Percentiles rank a stretch among this genome's conserved stretches.
Conservation (phyloP, 2,113 vertebrate genomes). For the Alosa alosa region DNA sequence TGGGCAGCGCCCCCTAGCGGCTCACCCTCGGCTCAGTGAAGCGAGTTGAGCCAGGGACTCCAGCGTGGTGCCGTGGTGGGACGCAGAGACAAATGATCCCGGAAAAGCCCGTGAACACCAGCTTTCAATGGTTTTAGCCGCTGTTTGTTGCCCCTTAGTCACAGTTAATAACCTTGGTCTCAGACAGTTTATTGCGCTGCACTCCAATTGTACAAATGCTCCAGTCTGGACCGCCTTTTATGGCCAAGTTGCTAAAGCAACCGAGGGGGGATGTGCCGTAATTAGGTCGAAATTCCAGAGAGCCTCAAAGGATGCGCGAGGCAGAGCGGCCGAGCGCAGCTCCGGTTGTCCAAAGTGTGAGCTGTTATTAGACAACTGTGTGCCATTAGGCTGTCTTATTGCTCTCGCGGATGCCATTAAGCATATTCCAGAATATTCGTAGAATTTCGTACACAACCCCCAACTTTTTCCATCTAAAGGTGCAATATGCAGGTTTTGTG, state of each 20-base stretch:
- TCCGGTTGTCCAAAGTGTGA: slow-evolving; percentile 53
- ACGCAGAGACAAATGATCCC: slow-evolving; percentile 65
- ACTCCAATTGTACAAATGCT: slow-evolving; percentile 81
- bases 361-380: slow-evolving; percentile 54
- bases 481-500: neutral
- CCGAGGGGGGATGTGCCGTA: slow-evolving; percentile 86
- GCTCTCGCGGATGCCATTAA: neutral
- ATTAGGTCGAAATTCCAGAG: slow-evolving; percentile 90
- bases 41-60: slow-evolving; percentile 47
- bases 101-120: slow-evolving; percentile 63
- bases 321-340: slow-evolving; percentile 58
- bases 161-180: slow-evolving; percentile 82
- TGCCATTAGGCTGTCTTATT: neutral
- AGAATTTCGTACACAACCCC: neutral
- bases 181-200: slow-evolving; percentile 84
- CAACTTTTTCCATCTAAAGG: neutral
- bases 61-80: slow-evolving; percentile 41
- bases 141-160: slow-evolving; percentile 79
- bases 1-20: slow-evolving; percentile 93
- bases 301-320: slow-evolving; percentile 74
- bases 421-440: neutral
- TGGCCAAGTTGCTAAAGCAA: slow-evolving; percentile 89
- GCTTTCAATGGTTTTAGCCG: slow-evolving; percentile 68
- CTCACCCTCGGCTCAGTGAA: neutral
- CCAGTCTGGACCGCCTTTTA: slow-evolving; percentile 87